Evolutionary conservation across 2,797 vertebrate genomes (phyloP).

Genomic region (Linurgus olivaceus): DNA sequence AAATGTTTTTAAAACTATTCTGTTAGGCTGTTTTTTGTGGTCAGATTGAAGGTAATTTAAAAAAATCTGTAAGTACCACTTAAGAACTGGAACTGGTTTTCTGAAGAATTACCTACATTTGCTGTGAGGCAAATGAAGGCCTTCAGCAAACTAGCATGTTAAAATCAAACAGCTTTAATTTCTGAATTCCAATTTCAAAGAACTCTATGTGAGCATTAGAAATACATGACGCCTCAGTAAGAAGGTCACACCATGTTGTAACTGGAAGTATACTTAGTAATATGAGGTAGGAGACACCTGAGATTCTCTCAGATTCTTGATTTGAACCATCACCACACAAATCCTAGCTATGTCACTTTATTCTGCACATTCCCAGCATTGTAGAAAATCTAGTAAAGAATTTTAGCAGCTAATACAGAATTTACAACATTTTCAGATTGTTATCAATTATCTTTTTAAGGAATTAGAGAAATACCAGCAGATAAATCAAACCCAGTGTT

Average conservation of each 20-base stretch:
- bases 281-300: background rate
- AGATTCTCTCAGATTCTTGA: background rate
- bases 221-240: background rate
- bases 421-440: background rate
- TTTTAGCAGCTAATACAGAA: background rate
- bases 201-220: background rate
- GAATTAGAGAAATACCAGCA: background rate
- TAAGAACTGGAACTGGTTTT: background rate
- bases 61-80: background rate
- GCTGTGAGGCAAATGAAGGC: background rate
- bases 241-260: background rate
- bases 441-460: background rate
- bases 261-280: slow-evolving; percentile 4
- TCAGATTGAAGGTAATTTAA: background rate
- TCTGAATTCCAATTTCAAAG: background rate
- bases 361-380: background rate
- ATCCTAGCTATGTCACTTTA: background rate
- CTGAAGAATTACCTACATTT: background rate
- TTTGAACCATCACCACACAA: background rate
- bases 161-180: background rate
- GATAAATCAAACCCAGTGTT: background rate
- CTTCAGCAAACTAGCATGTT: background rate
- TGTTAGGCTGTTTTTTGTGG: background rate
- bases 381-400: background rate
- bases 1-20: background rate